These are phyloP conservation scores for Lasiurus cinereus DNA, from an alignment of 2,113 vertebrate species.

Conservation along the genomic window DNA sequence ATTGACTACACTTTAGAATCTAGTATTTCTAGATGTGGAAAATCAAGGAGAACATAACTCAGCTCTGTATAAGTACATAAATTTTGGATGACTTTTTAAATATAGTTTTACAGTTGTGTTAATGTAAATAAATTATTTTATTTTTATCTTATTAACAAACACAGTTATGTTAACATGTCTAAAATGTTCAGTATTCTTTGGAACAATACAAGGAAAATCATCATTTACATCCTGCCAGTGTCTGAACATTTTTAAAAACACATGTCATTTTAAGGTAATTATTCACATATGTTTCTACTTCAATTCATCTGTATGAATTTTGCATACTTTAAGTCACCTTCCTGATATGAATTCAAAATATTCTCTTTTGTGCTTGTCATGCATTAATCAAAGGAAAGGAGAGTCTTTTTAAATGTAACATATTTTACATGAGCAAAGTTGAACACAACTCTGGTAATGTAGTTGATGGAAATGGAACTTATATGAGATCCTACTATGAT, in stretches of 20 bases:
- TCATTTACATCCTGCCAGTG: not conserved
- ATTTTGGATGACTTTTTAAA: not conserved
- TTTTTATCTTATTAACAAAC: not conserved
- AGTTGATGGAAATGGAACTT: not conserved
- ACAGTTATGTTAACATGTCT: not conserved
- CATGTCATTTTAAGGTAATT: constrained; percentile 33
- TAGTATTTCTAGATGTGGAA: not conserved
- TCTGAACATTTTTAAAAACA: constrained; percentile 32
- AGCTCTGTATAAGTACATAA: not conserved
- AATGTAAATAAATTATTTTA: not conserved
- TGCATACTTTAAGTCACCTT: constrained; percentile 35
- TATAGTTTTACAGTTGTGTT: constrained; percentile 8
- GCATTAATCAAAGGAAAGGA: constrained; percentile 56
- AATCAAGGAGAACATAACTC: not conserved
- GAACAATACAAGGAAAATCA: not conserved
- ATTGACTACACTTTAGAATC: not conserved
- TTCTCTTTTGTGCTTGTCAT: constrained; percentile 52
- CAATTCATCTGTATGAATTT: constrained; percentile 29
- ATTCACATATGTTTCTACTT: constrained; percentile 52
- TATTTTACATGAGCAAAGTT: constrained; percentile 46
- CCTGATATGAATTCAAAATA: constrained; percentile 65
- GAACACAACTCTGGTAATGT: not conserved
- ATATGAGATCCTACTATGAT: not conserved
- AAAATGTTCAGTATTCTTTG: constrained; percentile 9
- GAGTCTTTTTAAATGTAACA: constrained; percentile 51